Percentiles rank a stretch among this genome's conserved stretches.
These are phyloP conservation scores for Florisuga fusca DNA, from an alignment of 2,797 vertebrate species.

Conservation along the genomic window DNA sequence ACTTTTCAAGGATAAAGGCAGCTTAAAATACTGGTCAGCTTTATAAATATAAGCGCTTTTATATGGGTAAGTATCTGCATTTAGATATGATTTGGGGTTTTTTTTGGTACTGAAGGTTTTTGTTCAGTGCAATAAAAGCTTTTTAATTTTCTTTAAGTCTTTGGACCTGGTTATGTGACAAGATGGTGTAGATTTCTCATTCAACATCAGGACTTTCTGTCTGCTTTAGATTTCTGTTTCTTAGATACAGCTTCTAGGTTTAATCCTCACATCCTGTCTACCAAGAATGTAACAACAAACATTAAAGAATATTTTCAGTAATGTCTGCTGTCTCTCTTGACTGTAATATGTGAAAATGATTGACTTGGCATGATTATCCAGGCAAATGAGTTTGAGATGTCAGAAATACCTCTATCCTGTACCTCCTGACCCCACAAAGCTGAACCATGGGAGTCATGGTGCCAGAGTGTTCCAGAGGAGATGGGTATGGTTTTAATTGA, in stretches of 20 bases:
- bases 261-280: background rate
- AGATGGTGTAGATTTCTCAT: background rate
- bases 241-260: background rate
- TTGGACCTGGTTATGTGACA: background rate
- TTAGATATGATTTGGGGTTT: background rate
- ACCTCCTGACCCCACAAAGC: background rate
- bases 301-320: background rate
- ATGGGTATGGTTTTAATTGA: background rate
- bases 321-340: background rate
- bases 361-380: background rate
- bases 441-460: background rate
- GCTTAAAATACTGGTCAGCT: background rate
- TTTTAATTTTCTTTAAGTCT: background rate
- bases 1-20: background rate
- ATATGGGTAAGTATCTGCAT: background rate
- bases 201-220: background rate
- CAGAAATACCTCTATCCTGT: background rate
- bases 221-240: background rate
- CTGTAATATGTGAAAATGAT: background rate
- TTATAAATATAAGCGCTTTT: background rate
- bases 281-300: background rate
- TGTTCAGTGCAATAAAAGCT: background rate
- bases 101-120: background rate
- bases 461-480: background rate
- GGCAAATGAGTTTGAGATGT: background rate